Base-by-base conservation (phyloP, 2,113 vertebrate species). In the Dasyurus viverrinus region DNA sequence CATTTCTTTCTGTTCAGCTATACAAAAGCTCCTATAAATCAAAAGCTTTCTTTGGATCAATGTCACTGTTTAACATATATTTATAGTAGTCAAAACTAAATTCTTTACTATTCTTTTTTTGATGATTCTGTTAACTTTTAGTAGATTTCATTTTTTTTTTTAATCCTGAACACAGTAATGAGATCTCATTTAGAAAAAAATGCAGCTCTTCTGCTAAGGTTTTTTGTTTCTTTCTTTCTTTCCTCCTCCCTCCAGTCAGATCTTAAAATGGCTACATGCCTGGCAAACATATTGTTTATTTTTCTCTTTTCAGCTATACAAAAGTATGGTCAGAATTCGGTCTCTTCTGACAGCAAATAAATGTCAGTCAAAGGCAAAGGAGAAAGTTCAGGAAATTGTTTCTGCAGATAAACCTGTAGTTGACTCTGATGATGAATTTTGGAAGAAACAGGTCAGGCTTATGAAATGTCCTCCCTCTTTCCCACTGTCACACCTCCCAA, bases 381-480 rank as follows among this genome's bases (percentile, higher is more conserved):
- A 84, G 36, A 54, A 46, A 93, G 30, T 46, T 95, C 30, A 4
- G 96, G 68, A 55, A 96, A 90, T 91, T 95, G 14, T 92, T 94
- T 2, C 0, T 55, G 95, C 6, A 93, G 94, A 95, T 95, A 96
- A 97, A 54, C 96, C 89, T 12, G 24, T 0, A 0, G n/a, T 95
- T 97, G 90, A 92, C 90, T 54, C 92, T 97, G 3, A n/a, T 90
- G 91, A 92, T 27, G 53, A 42, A 12, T 97, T 96, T 92, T 93
- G 3, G 93, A 98, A 96, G 42, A 93, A 97, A 52, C 76, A 92
- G 0, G 0, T 90, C 47, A 92, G 89, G 90, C 19, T 93, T 60
- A 46, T 94, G 47, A 97, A 97, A 98, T 97, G 91, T 92, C 93
- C 57, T 92, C 97, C 97, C 95, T 68, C 42, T 92, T 96, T 47